Conservation (phyloP, 1,140 invertebrate species). For the Heliconius eleuchia region DNA sequence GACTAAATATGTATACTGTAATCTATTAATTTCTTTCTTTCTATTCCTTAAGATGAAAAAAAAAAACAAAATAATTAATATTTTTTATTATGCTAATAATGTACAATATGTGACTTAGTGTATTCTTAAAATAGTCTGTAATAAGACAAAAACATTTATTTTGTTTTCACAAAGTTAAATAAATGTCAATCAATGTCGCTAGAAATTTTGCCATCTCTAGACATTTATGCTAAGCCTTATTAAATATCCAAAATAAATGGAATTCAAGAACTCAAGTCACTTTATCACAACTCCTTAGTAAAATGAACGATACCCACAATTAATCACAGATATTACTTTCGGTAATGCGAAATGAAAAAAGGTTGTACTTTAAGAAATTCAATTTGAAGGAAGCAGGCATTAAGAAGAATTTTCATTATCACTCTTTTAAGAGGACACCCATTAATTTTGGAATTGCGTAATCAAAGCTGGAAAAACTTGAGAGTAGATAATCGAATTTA, state of each 20-base stretch:
- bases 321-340: conserved; percentile 48
- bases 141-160: not conserved
- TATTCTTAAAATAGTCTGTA: not conserved
- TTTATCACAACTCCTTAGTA: conserved; percentile 17
- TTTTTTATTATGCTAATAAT: too few relatives aligned
- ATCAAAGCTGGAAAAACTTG: conserved; percentile 48
- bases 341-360: conserved; percentile 52
- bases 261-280: conserved; percentile 17
- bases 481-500: not conserved
- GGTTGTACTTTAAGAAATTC: conserved; percentile 53
- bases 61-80: too few relatives aligned
- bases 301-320: conserved; percentile 41
- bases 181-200: not conserved
- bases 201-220: not conserved
- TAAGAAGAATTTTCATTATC: conserved; percentile 66
- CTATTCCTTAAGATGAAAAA: not conserved
- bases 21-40: not conserved
- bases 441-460: conserved; percentile 66
- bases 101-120: not conserved
- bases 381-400: conserved; percentile 57
- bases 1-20: too few relatives aligned
- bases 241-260: conserved; percentile 14
- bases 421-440: conserved; percentile 36
- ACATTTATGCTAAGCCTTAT: not conserved
- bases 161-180: not conserved